These are phyloP conservation scores for Staurois parvus DNA, from an alignment of 2,797 vertebrate genomes.

Conservation along the genomic window DNA sequence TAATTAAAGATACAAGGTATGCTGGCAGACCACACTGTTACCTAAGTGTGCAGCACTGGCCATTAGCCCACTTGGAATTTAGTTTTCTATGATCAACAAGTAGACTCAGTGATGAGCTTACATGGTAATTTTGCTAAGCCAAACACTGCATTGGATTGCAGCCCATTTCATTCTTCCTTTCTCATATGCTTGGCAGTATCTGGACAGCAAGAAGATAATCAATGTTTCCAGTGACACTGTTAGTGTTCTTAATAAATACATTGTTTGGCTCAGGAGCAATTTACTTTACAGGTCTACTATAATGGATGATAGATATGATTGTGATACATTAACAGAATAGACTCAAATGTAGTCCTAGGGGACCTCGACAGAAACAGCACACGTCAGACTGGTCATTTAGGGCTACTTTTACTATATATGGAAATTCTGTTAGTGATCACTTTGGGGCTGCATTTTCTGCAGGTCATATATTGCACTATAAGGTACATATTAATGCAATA, in stretches of 20 bases:
- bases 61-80: slow-evolving; percentile 43
- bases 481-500: too few relatives aligned
- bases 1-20: slow-evolving; percentile 57
- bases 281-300: slow-evolving; percentile 12
- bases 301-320: not conserved
- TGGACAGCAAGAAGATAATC: slow-evolving; percentile 14
- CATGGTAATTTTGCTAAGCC: slow-evolving; percentile 56
- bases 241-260: slow-evolving; percentile 34
- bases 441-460: not conserved
- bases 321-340: slow-evolving; percentile 18
- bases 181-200: slow-evolving; percentile 41
- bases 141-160: slow-evolving; percentile 48
- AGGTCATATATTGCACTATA: not conserved
- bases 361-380: not conserved
- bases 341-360: not conserved
- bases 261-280: not conserved
- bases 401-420: not conserved
- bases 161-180: slow-evolving; percentile 29
- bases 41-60: slow-evolving; percentile 53
- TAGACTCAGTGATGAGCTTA: slow-evolving; percentile 51
- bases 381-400: slow-evolving; percentile 1
- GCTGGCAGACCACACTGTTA: slow-evolving; percentile 55
- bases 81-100: slow-evolving; percentile 42
- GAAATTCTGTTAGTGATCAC: not conserved
- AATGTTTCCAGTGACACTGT: slow-evolving; percentile 51